Evolutionary conservation across 2,113 vertebrate genomes (phyloP).

Genomic region (Myrmophylax atrothorax): DNA sequence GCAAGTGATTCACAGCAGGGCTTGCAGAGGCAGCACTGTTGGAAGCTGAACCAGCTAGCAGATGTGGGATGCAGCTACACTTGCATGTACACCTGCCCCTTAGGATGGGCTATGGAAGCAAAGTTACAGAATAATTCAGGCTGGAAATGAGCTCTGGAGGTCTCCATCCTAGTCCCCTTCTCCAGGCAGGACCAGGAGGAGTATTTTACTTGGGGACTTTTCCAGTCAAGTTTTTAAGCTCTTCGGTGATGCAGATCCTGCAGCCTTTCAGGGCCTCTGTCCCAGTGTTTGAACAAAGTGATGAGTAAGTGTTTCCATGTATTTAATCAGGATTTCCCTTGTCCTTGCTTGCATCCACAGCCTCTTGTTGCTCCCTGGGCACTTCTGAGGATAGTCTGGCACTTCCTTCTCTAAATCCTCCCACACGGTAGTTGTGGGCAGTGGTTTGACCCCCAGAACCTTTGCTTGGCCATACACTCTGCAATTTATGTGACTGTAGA

Average conservation of each 20-base stretch:
- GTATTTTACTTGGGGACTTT: background rate
- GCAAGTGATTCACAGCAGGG: background rate
- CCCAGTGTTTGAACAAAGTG: background rate
- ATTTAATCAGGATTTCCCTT: background rate
- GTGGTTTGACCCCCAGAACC: rapidly evolving
- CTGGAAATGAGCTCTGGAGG: background rate
- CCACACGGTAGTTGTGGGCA: background rate
- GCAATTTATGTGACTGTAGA: background rate
- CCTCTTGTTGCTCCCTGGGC: background rate
- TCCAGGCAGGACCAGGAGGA: background rate
- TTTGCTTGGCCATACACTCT: background rate
- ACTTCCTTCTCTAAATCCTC: background rate
- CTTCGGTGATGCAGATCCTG: background rate
- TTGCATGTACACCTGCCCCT: background rate
- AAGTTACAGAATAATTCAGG: background rate
- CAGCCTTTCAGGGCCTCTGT: background rate
- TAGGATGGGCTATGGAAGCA: background rate
- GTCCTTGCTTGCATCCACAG: background rate
- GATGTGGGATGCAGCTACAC: background rate
- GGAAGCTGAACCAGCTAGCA: background rate
- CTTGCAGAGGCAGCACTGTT: background rate
- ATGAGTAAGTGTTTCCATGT: background rate
- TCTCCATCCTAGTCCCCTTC: background rate
- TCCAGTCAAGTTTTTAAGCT: background rate
- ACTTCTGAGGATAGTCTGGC: background rate